phyloP scores from a whole-genome alignment of 1,140 invertebrate genomes.

The Cydia splendana region DNA sequence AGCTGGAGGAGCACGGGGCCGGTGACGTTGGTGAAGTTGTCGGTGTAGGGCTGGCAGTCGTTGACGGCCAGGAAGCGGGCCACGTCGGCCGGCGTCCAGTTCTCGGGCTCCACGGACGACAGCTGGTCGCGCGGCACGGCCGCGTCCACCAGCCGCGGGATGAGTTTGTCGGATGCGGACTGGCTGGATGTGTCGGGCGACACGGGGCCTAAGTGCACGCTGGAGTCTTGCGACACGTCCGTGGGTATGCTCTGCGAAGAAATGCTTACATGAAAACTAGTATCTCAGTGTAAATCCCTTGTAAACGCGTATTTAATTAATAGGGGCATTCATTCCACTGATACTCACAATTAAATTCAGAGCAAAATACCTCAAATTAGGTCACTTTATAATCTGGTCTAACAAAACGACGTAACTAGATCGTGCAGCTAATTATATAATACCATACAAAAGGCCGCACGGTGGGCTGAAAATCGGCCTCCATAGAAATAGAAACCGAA shows the following conservation, averaged over 20 bases:
- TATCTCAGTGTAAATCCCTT: neutral
- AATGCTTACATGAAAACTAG: neutral
- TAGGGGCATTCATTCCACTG: no score
- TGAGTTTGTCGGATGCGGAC: conserved; percentile 80
- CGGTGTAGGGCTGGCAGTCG: conserved; percentile 93
- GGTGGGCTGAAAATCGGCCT: no score
- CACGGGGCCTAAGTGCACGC: conserved; percentile 43
- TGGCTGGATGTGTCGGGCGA: conserved; percentile 46
- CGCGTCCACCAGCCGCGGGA: conserved; percentile 84
- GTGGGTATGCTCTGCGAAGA: conserved; percentile 36
- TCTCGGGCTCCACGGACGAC: conserved; percentile 66
- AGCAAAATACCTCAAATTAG: no score
- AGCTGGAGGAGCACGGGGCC: conserved; percentile 89
- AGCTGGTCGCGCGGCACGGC: conserved; percentile 63
- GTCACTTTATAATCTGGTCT: no score
- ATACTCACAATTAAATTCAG: no score
- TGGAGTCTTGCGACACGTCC: conserved; percentile 43
- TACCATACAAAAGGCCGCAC: no score
- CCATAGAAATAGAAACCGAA: no score
- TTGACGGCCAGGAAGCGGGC: conserved; percentile 93
- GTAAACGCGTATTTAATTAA: no score
- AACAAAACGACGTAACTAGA: no score
- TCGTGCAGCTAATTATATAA: no score
- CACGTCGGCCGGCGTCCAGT: conserved; percentile 92
- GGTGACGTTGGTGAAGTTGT: conserved; percentile 91